Evolutionary conservation across 2,888 invertebrate genomes (phyloP).

Genomic region (Brachyopa scutellaris): DNA sequence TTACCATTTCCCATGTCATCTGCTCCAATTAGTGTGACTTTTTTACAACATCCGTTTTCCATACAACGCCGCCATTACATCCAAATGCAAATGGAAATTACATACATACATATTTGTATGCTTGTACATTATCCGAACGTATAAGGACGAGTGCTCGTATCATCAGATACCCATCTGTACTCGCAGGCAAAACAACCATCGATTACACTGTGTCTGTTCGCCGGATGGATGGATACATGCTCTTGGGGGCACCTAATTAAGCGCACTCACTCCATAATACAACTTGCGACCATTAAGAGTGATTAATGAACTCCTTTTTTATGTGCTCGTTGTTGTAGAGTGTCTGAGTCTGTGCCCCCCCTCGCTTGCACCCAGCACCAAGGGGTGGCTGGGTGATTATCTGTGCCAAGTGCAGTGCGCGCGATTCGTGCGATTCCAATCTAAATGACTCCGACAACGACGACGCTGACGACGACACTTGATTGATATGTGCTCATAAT

Average conservation of each 20-base stretch:
- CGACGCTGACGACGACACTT: slow-evolving; percentile 73
- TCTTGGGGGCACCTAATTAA: slow-evolving; percentile 70
- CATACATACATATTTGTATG: slow-evolving; percentile 21
- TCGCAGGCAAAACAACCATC: slow-evolving; percentile 50
- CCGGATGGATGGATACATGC: slow-evolving; percentile 65
- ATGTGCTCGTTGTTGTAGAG: neutral
- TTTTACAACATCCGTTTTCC: slow-evolving; percentile 64
- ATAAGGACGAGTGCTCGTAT: too few relatives aligned
- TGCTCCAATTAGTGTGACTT: slow-evolving; percentile 51
- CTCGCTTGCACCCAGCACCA: neutral
- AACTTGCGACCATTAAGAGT: slow-evolving; percentile 67
- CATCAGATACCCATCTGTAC: slow-evolving; percentile 52
- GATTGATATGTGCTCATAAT: slow-evolving; percentile 73
- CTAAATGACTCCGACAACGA: slow-evolving; percentile 72
- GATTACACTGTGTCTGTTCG: slow-evolving; percentile 44
- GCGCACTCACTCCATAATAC: slow-evolving; percentile 70
- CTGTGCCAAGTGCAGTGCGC: slow-evolving; percentile 66
- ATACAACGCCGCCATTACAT: slow-evolving; percentile 22
- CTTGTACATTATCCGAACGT: too few relatives aligned
- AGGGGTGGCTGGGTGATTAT: slow-evolving; percentile 56
- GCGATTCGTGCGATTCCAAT: slow-evolving; percentile 68
- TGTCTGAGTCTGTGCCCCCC: neutral
- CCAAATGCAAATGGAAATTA: slow-evolving; percentile 53
- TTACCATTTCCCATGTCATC: slow-evolving; percentile 41
- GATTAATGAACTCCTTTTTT: slow-evolving; percentile 70